These are phyloP conservation scores for Clistopyga incitator DNA, from an alignment of 2,888 invertebrate species.

Conservation along the genomic window DNA sequence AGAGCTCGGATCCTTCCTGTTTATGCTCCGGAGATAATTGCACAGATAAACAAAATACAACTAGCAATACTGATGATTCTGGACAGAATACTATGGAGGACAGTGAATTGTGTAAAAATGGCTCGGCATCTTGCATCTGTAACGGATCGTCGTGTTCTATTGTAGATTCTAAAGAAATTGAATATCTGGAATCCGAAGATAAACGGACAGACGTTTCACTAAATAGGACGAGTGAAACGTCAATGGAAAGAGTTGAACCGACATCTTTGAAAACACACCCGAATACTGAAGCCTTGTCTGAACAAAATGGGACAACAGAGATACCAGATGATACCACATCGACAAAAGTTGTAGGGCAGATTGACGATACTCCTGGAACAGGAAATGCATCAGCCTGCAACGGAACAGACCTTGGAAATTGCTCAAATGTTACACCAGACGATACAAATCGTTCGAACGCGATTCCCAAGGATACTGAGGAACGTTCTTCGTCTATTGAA, in stretches of 20 bases:
- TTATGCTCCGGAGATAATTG: constrained; percentile 18
- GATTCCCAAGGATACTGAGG: background rate
- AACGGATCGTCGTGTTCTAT: constrained; percentile 26
- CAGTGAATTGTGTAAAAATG: constrained; percentile 31
- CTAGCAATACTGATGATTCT: background rate
- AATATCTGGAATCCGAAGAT: background rate
- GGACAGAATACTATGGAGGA: background rate
- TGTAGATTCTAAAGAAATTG: background rate
- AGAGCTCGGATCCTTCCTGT: background rate
- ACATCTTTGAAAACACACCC: background rate
- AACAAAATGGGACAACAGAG: constrained; percentile 1
- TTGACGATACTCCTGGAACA: background rate
- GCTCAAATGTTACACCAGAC: background rate
- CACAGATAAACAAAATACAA: constrained; percentile 5
- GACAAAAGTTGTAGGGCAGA: background rate
- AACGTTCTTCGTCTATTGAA: background rate
- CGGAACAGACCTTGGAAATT: constrained; percentile 15
- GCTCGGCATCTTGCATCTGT: constrained; percentile 8
- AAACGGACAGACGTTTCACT: background rate
- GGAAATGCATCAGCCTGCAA: constrained; percentile 9
- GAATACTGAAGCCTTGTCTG: background rate
- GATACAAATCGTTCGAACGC: background rate
- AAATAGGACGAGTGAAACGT: background rate
- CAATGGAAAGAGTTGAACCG: background rate
- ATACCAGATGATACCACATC: background rate